Percentiles rank a stretch among this genome's conserved stretches.
These are phyloP conservation scores for Aleadryas rufinucha DNA, from an alignment of 2,113 vertebrate genomes.

Conservation along the genomic window DNA sequence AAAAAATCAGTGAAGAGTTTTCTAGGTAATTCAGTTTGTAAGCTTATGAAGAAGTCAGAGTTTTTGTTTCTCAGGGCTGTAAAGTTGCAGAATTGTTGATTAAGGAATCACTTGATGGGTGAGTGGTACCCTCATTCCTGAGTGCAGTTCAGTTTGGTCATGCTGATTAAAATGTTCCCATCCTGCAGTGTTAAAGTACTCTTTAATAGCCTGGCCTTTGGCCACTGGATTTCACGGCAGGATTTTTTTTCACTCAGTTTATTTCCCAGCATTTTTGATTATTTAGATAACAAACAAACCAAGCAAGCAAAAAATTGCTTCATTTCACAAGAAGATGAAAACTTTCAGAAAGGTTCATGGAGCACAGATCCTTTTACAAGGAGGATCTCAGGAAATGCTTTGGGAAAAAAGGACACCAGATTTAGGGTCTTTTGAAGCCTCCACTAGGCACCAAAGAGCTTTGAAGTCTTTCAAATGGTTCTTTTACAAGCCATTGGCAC, in stretches of 20 bases:
- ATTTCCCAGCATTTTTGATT: slow-evolving; percentile 47
- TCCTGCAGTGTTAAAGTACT: slow-evolving; percentile 32
- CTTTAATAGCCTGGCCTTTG: not conserved
- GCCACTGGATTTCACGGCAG: slow-evolving; percentile 24
- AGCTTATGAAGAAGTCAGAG: not conserved
- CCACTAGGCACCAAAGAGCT: not conserved
- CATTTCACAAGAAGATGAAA: not conserved
- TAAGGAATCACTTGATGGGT: not conserved
- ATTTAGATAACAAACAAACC: not conserved
- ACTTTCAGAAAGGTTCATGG: not conserved
- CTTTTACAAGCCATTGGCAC: not conserved
- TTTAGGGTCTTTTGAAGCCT: not conserved
- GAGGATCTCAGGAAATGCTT: not conserved
- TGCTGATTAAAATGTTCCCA: slow-evolving; percentile 38
- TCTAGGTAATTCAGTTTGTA: not conserved
- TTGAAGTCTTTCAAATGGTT: not conserved
- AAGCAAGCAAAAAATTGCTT: not conserved
- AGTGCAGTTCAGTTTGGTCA: slow-evolving; percentile 17
- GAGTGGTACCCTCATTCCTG: not conserved
- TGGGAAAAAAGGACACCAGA: not conserved
- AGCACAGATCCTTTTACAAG: not conserved
- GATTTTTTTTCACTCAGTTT: not conserved
- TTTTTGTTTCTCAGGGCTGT: not conserved
- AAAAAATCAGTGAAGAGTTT: not conserved
- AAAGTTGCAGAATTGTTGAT: not conserved